phyloP scores from a whole-genome alignment of 2,888 invertebrate species.

The Leucozona laternaria region DNA sequence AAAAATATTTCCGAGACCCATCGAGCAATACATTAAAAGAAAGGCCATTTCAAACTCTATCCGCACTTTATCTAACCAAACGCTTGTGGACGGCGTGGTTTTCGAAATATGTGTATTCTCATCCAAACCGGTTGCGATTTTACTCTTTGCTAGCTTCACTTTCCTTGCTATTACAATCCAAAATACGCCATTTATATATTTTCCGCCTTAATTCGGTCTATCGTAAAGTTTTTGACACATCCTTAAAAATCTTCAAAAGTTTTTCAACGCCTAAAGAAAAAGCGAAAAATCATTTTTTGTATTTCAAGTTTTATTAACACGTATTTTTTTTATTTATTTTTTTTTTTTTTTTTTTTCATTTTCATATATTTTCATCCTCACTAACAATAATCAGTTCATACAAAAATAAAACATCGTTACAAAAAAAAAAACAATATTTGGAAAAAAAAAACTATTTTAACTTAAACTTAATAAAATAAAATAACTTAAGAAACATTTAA shows the following conservation, averaged over 20 bases:
- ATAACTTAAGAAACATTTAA: conserved; percentile 70
- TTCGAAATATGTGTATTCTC: too few species aligned
- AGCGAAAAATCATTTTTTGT: conserved; percentile 29
- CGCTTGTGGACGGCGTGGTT: too few species aligned
- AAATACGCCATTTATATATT: too few species aligned
- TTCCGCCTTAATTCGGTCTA: too few species aligned
- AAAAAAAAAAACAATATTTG: conserved; percentile 37
- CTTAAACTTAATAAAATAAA: conserved; percentile 54
- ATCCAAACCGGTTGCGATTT: too few species aligned
- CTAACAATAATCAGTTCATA: conserved; percentile 74
- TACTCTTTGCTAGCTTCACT: too few species aligned
- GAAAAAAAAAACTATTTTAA: conserved; percentile 17
- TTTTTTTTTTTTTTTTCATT: conserved; percentile 40
- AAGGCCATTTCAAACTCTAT: too few species aligned
- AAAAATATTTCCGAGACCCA: too few species aligned
- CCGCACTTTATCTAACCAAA: too few species aligned
- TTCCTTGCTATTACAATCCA: too few species aligned
- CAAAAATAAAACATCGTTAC: conserved; percentile 48
- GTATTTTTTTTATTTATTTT: conserved; percentile 53
- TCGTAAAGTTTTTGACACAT: background rate
- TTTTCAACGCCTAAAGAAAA: background rate
- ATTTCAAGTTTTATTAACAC: conserved; percentile 74
- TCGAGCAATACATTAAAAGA: too few species aligned
- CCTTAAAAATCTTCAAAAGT: background rate
- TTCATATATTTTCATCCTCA: conserved; percentile 22